Base-by-base conservation (phyloP, 2,113 vertebrate genomes). In the Bubalus kerabau region DNA sequence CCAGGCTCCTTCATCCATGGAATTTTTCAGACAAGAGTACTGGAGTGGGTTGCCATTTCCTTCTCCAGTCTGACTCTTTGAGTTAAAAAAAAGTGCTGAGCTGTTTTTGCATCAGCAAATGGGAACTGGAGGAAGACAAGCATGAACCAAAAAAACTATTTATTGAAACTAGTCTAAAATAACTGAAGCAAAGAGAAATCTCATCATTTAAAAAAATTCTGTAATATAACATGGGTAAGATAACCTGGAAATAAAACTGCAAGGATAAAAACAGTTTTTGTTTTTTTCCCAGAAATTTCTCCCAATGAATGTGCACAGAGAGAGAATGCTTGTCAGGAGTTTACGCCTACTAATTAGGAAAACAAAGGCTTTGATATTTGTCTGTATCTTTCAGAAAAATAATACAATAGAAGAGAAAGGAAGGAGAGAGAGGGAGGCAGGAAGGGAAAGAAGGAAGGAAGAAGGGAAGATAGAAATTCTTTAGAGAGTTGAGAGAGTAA, bases 351-450 rank as follows among this genome's bases (percentile, higher is more conserved):
- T 54, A 67, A 26, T 40, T 67, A 81, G 32, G 56, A 86, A 67
- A 78, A 52, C 36, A 80, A 93, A 92, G 46, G 6, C n/a, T 82
- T 59, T 59, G 16, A 2, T 43, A 90, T 36, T 43, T 60, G 15
- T 59, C 52, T 50, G 6, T 11, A 12, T 28, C 56, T 91, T 88
- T 88, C 86, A 92, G 88, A 85, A 30, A 46, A 15, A 94, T 16
- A 36, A 36, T 16, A 57, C 36, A 89, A 90, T 0, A 76, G 78
- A 50, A 81, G 19, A 71, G 26, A 87, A 46, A 82, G 78, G 19
- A 52, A n/a, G n/a, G 24, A 0, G 6, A 50, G 11, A 6, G 9
- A 6, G 2, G 5, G 26, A 15, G 2, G 30, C 7, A 19, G 19
- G 26, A 28, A 54, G 19, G 21, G 62, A 60, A 57, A 32, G 16